These are phyloP conservation scores for Macrosiphum euphorbiae DNA, from an alignment of 2,888 invertebrate genomes.

Conservation along the genomic window DNA sequence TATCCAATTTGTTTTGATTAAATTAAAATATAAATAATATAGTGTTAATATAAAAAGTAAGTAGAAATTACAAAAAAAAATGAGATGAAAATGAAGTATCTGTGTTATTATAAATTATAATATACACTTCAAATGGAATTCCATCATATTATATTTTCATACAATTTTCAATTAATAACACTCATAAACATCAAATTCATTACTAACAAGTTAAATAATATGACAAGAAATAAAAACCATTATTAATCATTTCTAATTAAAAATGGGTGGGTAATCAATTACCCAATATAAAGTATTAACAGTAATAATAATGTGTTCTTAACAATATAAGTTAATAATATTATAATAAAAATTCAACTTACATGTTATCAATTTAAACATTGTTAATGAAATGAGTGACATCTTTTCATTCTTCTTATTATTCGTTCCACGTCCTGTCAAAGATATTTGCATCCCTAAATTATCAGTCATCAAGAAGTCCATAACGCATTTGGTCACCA, in stretches of 20 bases:
- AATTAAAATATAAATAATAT: neutral
- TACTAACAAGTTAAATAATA: neutral
- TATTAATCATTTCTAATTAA: neutral
- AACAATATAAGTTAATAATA: neutral
- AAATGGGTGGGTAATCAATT: no score
- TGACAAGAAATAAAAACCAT: neutral
- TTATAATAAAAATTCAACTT: no score
- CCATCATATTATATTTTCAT: neutral
- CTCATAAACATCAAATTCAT: conserved; percentile 19
- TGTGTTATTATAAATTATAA: neutral
- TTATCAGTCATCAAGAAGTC: conserved; percentile 20
- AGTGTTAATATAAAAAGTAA: neutral
- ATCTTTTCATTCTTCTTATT: conserved; percentile 12
- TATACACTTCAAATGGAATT: neutral
- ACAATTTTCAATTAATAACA: neutral
- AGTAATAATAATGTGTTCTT: neutral
- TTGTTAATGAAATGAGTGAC: neutral
- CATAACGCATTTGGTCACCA: neutral
- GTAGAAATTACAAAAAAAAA: neutral
- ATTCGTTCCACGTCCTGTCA: neutral
- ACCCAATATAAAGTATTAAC: no score
- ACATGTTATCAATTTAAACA: neutral
- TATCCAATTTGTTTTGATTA: neutral
- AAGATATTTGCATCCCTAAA: conserved; percentile 1
- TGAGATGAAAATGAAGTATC: neutral